A percentile compares a stretch with the other conserved stretches of the same genome.
Conservation (phyloP, 2,888 invertebrate species). For the Steromphala cineraria region DNA sequence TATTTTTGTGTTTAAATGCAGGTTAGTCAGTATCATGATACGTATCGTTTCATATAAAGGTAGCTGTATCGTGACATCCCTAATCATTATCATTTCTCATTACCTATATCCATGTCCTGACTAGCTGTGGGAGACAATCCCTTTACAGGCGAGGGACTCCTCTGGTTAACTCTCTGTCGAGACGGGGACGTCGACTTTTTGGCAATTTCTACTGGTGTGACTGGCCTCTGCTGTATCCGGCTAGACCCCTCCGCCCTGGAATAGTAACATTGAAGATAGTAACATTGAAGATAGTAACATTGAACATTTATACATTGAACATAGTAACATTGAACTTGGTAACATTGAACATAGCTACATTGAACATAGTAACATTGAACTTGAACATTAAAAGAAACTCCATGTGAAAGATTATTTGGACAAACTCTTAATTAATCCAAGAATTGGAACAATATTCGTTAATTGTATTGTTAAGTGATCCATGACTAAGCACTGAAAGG, state of each 20-base stretch:
- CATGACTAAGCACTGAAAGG: too few relatives aligned
- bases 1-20: too few relatives aligned
- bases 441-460: too few relatives aligned
- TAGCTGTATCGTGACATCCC: background rate
- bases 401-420: too few relatives aligned
- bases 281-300: background rate
- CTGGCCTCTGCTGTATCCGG: constrained; percentile 56
- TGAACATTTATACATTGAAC: too few relatives aligned
- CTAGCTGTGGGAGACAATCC: constrained; percentile 26
- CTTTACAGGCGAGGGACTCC: constrained; percentile 26
- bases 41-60: background rate
- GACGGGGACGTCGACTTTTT: constrained; percentile 42
- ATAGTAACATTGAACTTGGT: too few relatives aligned
- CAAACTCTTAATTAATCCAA: too few relatives aligned
- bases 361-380: too few relatives aligned
- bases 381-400: too few relatives aligned
- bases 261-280: background rate
- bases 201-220: constrained; percentile 64
- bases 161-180: constrained; percentile 24
- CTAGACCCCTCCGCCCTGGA: constrained; percentile 66
- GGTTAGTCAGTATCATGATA: background rate
- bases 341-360: too few relatives aligned
- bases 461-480: too few relatives aligned
- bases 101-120: constrained; percentile 10
- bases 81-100: background rate